These are phyloP conservation scores for Aporrectodea caliginosa DNA, from an alignment of 1,140 invertebrate genomes.

Conservation along the genomic window DNA sequence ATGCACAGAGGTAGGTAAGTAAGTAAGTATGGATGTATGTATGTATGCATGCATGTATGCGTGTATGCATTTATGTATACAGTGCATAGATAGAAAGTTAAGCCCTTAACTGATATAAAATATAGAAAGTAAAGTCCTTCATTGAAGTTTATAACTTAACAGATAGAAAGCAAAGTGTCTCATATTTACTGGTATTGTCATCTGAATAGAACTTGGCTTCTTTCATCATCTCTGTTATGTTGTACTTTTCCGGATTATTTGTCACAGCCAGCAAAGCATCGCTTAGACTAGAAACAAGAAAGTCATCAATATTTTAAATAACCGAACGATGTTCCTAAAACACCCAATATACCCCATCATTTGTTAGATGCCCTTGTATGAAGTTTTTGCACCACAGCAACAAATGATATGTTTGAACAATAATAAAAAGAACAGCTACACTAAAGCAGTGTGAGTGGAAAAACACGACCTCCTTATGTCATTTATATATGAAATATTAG, in stretches of 20 bases:
- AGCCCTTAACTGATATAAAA: too few species aligned
- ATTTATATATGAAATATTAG: too few species aligned
- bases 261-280: slow-evolving; percentile 59
- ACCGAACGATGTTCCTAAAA: neutral
- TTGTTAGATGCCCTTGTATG: neutral
- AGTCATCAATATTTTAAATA: neutral
- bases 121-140: too few species aligned
- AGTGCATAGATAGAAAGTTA: too few species aligned
- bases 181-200: neutral
- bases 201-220: slow-evolving; percentile 9
- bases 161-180: too few species aligned
- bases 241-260: slow-evolving; percentile 44
- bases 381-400: neutral
- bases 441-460: too few species aligned
- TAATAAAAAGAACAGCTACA: neutral
- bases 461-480: too few species aligned
- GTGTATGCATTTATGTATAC: too few species aligned
- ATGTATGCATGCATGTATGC: too few species aligned
- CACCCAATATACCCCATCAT: neutral
- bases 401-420: neutral
- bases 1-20: too few species aligned
- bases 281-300: slow-evolving; percentile 51
- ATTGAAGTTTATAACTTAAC: too few species aligned
- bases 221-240: slow-evolving; percentile 42
- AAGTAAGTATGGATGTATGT: too few species aligned